Conservation (phyloP, 2,888 invertebrate genomes). For the Nasonia oneida region DNA sequence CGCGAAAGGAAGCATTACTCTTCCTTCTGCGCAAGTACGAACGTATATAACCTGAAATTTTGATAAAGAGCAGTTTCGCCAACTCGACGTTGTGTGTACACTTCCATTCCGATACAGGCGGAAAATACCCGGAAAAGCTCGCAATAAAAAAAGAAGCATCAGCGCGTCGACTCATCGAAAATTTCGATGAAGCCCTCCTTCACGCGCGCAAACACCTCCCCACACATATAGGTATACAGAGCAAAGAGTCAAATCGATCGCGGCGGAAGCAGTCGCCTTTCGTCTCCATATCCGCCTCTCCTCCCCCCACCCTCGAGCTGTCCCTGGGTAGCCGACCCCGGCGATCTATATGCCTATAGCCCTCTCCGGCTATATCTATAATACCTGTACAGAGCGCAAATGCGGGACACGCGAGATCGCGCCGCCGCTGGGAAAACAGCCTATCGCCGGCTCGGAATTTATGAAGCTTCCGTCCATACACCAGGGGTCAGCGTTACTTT, state of each 20-base stretch:
- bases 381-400: background rate
- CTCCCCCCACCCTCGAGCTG: background rate
- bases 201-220: background rate
- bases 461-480: background rate
- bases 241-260: constrained; percentile 35
- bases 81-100: background rate
- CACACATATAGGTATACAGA: too few relatives aligned
- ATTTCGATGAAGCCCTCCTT: background rate
- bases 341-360: background rate
- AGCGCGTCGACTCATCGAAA: background rate
- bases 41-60: background rate
- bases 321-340: constrained; percentile 19
- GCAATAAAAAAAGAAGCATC: background rate
- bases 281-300: constrained; percentile 37
- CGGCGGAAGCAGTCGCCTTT: constrained; percentile 39
- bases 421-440: background rate
- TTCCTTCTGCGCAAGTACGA: background rate
- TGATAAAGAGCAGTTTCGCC: background rate
- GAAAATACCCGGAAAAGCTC: background rate
- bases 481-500: background rate
- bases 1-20: background rate
- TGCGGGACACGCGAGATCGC: constrained; percentile 18
- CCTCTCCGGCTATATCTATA: background rate
- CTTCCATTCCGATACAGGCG: too few relatives aligned
- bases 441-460: background rate